Base-by-base conservation (phyloP, 2,797 vertebrate genomes). In the Leuciscus waleckii region DNA sequence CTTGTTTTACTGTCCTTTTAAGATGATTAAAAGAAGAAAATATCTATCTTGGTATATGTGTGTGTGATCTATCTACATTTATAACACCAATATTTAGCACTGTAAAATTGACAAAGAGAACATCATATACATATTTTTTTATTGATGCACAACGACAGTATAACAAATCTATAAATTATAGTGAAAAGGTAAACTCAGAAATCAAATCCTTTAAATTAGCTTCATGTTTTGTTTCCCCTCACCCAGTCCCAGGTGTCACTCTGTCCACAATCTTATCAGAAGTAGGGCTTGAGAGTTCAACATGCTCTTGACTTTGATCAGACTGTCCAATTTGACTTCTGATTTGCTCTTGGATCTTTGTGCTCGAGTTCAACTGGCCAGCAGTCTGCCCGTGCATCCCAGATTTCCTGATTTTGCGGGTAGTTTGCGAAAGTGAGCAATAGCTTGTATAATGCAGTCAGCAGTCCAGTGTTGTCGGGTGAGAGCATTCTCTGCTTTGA, bases 381-480 rank as follows among this genome's bases (percentile, higher is more conserved):
- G 43, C 35, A 41, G 63, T 70, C 71, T 70, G 65, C 35, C 71
- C 67, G 76, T 23, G 49, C 6, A 43, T 9, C 68, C 17, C 85
- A 37, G 86, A 85, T 81, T 87, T 88, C 1, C 82, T 65, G 41
- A 88, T 86, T 74, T 87, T 85, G 46, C 83, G 73, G 5, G 86
- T 92, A 6, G 84, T 79, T 84, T 41, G 76, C 89, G 89, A 86
- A 92, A 91, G 10, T 90, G 84, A 63, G 77, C 56, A 21, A 99
- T 91, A 0, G 97, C 96, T 0, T 87, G 88, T 89, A 61, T 90
- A 71, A 99, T 83, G 10, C 93, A 94, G 5, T 86, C 80, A 51
- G 96, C 91, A 43, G 96, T 89, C 98, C 98, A 99, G 68, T 93
- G 96, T 2, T 94, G 92, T 58, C 90, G 95, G 2, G 93, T 95